Conservation (phyloP, 2,797 vertebrate genomes). For the Acestrorhynchus altus region DNA sequence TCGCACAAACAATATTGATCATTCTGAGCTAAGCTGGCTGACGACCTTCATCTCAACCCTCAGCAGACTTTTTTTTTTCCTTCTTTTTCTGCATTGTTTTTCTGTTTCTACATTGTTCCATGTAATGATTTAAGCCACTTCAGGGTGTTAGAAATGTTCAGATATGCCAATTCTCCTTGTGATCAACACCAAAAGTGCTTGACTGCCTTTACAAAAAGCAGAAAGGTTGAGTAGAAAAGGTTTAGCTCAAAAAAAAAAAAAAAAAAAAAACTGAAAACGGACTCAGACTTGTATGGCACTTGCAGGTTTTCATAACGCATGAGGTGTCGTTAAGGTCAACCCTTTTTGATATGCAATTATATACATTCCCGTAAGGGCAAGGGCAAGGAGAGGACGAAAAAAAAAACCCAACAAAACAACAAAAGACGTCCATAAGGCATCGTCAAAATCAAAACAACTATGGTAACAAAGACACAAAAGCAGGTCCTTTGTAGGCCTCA, state of each 20-base stretch:
- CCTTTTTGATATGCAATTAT: constrained; percentile 34
- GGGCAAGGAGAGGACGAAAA: neutral
- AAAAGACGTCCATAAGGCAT: constrained; percentile 30
- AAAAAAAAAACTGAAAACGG: neutral
- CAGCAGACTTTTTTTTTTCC: too few species aligned
- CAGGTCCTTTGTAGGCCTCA: neutral
- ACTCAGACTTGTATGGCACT: constrained; percentile 32
- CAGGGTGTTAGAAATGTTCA: constrained; percentile 10
- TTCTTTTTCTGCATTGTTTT: neutral
- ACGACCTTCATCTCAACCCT: neutral
- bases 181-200: neutral
- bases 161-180: neutral
- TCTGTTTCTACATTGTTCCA: neutral
- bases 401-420: neutral
- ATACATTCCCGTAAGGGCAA: neutral
- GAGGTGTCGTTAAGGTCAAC: constrained; percentile 41
- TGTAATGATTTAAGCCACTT: constrained; percentile 31
- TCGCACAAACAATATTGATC: constrained; percentile 5
- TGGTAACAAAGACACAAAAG: neutral
- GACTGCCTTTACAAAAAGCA: neutral
- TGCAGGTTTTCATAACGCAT: constrained; percentile 42
- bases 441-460: neutral
- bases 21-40: neutral
- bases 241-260: neutral
- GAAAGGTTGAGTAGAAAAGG: neutral